Evolutionary conservation across 92 coral and sea anemone genomes (phyloP).

Genomic region (Plumapathes pennacea): DNA sequence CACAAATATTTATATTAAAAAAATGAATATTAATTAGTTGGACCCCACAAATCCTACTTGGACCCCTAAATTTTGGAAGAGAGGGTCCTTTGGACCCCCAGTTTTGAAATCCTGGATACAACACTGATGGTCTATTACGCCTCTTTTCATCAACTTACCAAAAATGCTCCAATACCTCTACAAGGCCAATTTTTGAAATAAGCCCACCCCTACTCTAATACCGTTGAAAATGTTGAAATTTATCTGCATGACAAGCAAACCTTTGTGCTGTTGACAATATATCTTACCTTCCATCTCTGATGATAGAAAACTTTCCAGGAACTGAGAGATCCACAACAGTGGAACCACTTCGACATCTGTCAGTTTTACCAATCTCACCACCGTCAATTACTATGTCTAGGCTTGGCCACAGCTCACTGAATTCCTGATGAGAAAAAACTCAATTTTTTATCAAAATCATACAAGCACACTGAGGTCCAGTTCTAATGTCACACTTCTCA

Average conservation of each 20-base stretch:
- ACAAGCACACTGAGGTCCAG: too few species aligned
- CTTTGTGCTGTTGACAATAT: neutral
- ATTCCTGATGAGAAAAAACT: constrained; percentile 52
- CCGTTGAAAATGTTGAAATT: neutral
- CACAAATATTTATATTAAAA: too few species aligned
- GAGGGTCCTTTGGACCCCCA: too few species aligned
- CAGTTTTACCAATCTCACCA: constrained; percentile 75
- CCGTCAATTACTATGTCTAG: constrained; percentile 89
- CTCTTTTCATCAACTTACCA: too few species aligned
- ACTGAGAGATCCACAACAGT: constrained; percentile 87
- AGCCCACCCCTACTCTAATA: neutral
- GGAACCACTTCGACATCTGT: constrained; percentile 85
- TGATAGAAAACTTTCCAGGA: constrained; percentile 80
- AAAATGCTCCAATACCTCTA: too few species aligned
- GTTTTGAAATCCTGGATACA: too few species aligned
- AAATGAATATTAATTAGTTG: too few species aligned
- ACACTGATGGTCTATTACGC: too few species aligned
- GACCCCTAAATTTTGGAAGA: too few species aligned
- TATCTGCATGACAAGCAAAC: neutral
- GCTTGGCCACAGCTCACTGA: constrained; percentile 76
- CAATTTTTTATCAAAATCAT: neutral
- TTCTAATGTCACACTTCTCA: too few species aligned
- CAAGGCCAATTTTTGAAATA: too few species aligned
- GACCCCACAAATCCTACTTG: too few species aligned
- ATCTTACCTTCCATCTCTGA: constrained; percentile 90